phyloP scores from a whole-genome alignment of 1,140 invertebrate species.

The Pomacea maculata region DNA sequence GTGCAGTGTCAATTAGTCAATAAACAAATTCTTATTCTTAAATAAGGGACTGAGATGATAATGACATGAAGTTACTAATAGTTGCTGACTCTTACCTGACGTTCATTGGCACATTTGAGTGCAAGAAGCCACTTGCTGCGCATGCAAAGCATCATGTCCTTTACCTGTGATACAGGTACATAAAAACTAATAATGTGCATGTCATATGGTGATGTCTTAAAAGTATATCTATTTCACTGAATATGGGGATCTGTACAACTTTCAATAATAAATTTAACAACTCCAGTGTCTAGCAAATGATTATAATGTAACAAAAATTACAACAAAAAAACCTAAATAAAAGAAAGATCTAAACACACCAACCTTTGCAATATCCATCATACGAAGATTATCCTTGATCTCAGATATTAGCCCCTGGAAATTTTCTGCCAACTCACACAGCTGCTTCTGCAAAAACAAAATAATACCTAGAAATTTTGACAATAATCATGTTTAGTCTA shows the following conservation, averaged over 20 bases:
- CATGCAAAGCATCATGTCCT: conserved; percentile 14
- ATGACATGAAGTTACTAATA: too few species aligned
- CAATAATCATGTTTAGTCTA: not conserved
- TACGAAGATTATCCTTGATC: conserved; percentile 5
- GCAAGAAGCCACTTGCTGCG: conserved; percentile 14
- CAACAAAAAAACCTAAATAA: not conserved
- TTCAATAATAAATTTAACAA: not conserved
- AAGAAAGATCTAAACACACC: not conserved
- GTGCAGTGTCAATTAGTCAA: too few species aligned
- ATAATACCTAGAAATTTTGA: not conserved
- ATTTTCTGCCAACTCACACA: conserved; percentile 5
- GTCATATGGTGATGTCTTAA: not conserved
- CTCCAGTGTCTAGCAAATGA: not conserved
- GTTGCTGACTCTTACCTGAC: conserved; percentile 1
- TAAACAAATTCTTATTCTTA: too few species aligned
- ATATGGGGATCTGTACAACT: not conserved
- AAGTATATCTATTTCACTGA: not conserved
- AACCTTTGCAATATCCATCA: conserved; percentile 8
- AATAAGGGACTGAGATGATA: too few species aligned
- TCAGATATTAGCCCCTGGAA: conserved; percentile 1
- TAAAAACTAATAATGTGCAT: not conserved
- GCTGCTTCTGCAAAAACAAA: conserved; percentile 12
- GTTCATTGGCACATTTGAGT: not conserved
- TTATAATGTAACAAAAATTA: not conserved
- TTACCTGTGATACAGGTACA: not conserved